Conservation (phyloP, 1,140 invertebrate genomes). For the Ceratina calcarata region DNA sequence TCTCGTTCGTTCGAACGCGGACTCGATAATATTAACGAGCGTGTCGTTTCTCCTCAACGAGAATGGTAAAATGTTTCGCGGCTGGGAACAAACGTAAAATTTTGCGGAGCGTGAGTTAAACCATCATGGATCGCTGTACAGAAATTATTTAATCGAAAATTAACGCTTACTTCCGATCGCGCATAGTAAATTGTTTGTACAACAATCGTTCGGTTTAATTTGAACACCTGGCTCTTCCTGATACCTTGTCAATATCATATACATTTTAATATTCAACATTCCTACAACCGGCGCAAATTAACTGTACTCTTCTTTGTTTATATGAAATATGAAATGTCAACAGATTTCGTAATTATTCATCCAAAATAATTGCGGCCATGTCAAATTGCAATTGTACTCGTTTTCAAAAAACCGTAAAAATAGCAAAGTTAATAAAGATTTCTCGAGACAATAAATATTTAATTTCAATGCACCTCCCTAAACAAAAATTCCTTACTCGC, state of each 20-base stretch:
- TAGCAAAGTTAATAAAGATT: not conserved
- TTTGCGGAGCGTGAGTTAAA: constrained; percentile 1
- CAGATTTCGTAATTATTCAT: not conserved
- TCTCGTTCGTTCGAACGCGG: constrained; percentile 32
- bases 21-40: constrained; percentile 34
- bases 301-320: not conserved
- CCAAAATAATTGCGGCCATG: not conserved
- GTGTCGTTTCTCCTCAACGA: constrained; percentile 32
- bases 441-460: not conserved
- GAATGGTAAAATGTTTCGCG: constrained; percentile 34
- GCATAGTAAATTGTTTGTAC: constrained; percentile 24
- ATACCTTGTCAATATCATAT: not conserved
- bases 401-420: not conserved
- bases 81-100: constrained; percentile 33
- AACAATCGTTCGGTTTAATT: constrained; percentile 10
- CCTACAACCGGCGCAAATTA: not conserved
- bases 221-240: not conserved
- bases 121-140: constrained; percentile 16
- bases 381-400: not conserved
- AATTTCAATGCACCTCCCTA: not conserved
- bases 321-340: not conserved
- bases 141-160: constrained; percentile 44
- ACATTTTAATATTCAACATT: not conserved
- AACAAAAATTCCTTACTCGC: too few species aligned
- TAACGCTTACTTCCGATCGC: constrained; percentile 17